A percentile compares a stretch with the other conserved stretches of the same genome.
phyloP scores from a whole-genome alignment of 2,888 invertebrate genomes.

The Andrena camellia region DNA sequence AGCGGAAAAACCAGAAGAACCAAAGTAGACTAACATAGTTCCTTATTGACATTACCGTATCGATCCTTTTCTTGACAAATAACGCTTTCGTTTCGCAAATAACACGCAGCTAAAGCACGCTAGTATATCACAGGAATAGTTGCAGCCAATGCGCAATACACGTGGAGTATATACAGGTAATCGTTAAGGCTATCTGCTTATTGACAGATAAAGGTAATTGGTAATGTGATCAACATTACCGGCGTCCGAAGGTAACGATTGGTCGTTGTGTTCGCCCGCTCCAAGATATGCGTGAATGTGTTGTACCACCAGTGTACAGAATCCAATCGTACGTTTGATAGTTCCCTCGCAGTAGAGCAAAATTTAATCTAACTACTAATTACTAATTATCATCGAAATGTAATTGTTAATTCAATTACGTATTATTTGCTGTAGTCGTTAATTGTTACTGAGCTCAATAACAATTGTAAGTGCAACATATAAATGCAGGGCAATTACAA shows the following conservation, averaged over 20 bases:
- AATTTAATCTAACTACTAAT: not conserved
- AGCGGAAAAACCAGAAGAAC: conserved; percentile 44
- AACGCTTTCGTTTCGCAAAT: conserved; percentile 61
- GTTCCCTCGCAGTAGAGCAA: not conserved
- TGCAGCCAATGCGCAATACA: conserved; percentile 42
- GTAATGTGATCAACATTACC: conserved; percentile 51
- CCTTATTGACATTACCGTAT: conserved; percentile 66
- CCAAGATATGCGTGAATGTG: conserved; percentile 4
- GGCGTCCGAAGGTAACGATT: conserved; percentile 55
- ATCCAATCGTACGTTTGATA: not conserved
- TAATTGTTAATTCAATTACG: no score
- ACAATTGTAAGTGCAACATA: no score
- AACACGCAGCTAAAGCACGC: conserved; percentile 46
- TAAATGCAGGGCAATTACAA: no score
- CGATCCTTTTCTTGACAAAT: conserved; percentile 65
- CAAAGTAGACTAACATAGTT: conserved; percentile 26
- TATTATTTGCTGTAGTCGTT: no score
- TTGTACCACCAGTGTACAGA: not conserved
- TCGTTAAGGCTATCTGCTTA: conserved; percentile 55
- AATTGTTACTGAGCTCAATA: no score
- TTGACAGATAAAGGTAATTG: conserved; percentile 67
- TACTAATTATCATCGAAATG: no score
- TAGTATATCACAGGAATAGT: conserved; percentile 53
- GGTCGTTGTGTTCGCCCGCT: conserved; percentile 12
- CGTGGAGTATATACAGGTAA: conserved; percentile 38